These are phyloP conservation scores for Montipora foliosa DNA, from an alignment of 64 coral and sea anemone genomes.

Conservation along the genomic window DNA sequence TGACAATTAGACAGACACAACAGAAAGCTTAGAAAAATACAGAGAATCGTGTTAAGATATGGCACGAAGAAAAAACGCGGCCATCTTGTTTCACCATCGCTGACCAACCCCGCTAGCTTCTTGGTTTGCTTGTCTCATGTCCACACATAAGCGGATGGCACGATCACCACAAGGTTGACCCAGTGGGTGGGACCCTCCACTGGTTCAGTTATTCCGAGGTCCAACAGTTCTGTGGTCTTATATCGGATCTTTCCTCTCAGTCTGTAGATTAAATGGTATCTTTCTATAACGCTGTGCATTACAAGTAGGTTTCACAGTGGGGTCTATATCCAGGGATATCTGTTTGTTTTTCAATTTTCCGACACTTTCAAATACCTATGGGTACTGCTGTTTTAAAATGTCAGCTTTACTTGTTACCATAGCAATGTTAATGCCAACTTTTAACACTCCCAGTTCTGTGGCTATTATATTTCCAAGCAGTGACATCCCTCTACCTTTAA, in stretches of 20 bases:
- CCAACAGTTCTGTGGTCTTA: conserved; percentile 26
- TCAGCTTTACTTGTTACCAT: not conserved
- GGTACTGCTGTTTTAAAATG: conserved; percentile 12
- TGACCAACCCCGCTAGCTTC: too few relatives aligned
- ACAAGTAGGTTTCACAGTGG: not conserved
- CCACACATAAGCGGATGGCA: not conserved
- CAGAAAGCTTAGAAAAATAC: too few relatives aligned
- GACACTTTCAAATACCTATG: conserved; percentile 20
- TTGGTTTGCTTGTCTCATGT: conserved; percentile 4
- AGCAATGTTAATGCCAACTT: conserved; percentile 1
- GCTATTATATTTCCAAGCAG: conserved; percentile 22
- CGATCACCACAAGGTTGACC: conserved; percentile 50
- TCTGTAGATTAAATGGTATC: not conserved
- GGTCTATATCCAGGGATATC: conserved; percentile 5
- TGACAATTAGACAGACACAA: too few relatives aligned
- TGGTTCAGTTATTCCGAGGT: conserved; percentile 23
- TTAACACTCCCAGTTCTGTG: not conserved
- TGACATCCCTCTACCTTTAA: conserved; percentile 17
- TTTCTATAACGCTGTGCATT: conserved; percentile 1
- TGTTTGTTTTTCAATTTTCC: conserved; percentile 34
- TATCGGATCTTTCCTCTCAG: not conserved
- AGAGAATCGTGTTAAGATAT: too few relatives aligned
- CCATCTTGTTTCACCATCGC: too few relatives aligned
- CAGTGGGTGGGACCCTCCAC: conserved; percentile 14
- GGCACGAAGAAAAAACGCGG: too few relatives aligned